phyloP scores from a whole-genome alignment of 2,797 vertebrate genomes.

The Tolypeutes matacus region DNA sequence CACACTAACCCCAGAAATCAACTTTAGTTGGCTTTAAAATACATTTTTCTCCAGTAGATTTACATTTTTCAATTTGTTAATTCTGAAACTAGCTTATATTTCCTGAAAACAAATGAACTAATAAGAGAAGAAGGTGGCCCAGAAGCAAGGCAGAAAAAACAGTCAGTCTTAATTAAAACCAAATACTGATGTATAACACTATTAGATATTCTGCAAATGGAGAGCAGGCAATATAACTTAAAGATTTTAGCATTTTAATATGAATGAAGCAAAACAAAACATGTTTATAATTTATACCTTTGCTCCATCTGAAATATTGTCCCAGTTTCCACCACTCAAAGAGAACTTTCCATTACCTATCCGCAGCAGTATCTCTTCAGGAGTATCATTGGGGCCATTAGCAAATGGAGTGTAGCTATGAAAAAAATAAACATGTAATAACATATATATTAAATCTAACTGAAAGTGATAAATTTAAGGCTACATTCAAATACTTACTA shows the following conservation, averaged over 20 bases:
- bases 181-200: slow-evolving; percentile 55
- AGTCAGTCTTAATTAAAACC: neutral
- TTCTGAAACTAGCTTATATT: slow-evolving; percentile 41
- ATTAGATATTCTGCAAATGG: neutral
- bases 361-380: too few relatives aligned
- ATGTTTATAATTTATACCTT: slow-evolving; percentile 92
- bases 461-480: neutral
- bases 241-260: slow-evolving; percentile 50
- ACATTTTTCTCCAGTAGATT: neutral
- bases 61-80: slow-evolving; percentile 51
- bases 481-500: slow-evolving; percentile 46
- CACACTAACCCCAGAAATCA: neutral
- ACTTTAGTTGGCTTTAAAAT: slow-evolving; percentile 4
- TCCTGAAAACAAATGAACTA: neutral
- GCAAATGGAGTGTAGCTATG: slow-evolving; percentile 92
- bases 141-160: neutral
- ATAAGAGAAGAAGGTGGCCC: neutral
- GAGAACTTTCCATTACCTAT: slow-evolving; percentile 80
- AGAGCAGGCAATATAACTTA: neutral
- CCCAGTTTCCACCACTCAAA: slow-evolving; percentile 98
- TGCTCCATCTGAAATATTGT: slow-evolving; percentile 96
- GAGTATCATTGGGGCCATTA: too few relatives aligned
- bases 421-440: slow-evolving; percentile 48
- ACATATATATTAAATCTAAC: slow-evolving; percentile 31
- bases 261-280: slow-evolving; percentile 64